These are phyloP conservation scores for Erebia aethiops DNA, from an alignment of 2,888 invertebrate species.

Conservation along the genomic window DNA sequence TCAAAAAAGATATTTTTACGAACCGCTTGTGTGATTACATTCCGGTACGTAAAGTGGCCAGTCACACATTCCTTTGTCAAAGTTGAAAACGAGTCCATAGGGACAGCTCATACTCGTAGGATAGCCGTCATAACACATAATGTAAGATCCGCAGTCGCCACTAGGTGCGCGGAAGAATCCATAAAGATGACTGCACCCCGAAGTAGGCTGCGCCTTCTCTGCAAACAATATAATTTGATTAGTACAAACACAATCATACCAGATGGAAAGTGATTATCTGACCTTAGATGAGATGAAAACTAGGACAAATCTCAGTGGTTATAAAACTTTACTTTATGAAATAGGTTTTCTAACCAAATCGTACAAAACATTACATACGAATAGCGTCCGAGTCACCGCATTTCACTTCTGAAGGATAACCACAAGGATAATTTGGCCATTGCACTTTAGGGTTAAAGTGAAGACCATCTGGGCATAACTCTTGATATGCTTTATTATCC, in stretches of 20 bases:
- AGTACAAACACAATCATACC: background rate
- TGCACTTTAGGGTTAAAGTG: constrained; percentile 86
- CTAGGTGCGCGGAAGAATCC: constrained; percentile 54
- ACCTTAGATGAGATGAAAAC: background rate
- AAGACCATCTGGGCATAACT: constrained; percentile 90
- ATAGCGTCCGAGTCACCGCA: constrained; percentile 11
- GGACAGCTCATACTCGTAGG: constrained; percentile 64
- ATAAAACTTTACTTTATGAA: no score
- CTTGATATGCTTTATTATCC: constrained; percentile 85
- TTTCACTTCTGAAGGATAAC: constrained; percentile 79
- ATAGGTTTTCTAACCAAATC: background rate
- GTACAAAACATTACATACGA: constrained; percentile 27
- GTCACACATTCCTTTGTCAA: constrained; percentile 54
- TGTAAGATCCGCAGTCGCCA: constrained; percentile 59
- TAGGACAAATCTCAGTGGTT: background rate
- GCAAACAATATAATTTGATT: constrained; percentile 16
- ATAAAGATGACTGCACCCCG: constrained; percentile 49
- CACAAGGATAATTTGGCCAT: constrained; percentile 88
- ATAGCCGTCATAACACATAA: constrained; percentile 59
- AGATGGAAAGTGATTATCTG: background rate
- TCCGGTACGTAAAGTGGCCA: constrained; percentile 64
- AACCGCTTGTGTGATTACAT: constrained; percentile 48
- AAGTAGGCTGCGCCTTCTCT: constrained; percentile 42
- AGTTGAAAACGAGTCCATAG: constrained; percentile 61
- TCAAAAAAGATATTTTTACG: background rate